A percentile compares a stretch with the other conserved stretches of the same genome.
Evolutionary conservation across 2,888 invertebrate genomes (phyloP).

Genomic region (Cosmia pyralina): DNA sequence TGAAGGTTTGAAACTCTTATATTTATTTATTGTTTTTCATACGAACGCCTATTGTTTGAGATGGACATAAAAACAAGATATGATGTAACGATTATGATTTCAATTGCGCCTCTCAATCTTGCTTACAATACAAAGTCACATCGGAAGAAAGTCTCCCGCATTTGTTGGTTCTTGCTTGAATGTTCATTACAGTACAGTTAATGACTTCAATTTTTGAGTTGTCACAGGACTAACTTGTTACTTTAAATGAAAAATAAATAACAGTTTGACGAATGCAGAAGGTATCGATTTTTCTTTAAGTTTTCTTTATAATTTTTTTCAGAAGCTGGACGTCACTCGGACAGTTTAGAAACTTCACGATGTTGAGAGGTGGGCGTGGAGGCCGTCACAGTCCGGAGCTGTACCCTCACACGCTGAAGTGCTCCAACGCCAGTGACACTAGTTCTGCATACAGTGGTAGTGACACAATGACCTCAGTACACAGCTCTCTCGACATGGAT

Average conservation of each 20-base stretch:
- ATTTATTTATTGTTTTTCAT: conserved; percentile 67
- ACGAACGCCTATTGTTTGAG: conserved; percentile 67
- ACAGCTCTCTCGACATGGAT: conserved; percentile 94
- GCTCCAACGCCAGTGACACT: conserved; percentile 96
- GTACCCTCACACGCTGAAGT: conserved; percentile 95
- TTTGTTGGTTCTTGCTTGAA: conserved; percentile 51
- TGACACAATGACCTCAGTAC: conserved; percentile 98
- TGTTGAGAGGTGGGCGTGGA: conserved; percentile 91
- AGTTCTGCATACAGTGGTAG: conserved; percentile 99
- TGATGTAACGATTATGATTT: conserved; percentile 62
- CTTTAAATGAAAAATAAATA: conserved; percentile 1
- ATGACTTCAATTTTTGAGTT: neutral
- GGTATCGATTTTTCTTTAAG: conserved; percentile 56
- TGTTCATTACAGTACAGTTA: neutral
- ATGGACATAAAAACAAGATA: conserved; percentile 61
- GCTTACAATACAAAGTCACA: conserved; percentile 54
- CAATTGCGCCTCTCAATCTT: conserved; percentile 52
- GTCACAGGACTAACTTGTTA: neutral
- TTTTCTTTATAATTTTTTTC: conserved; percentile 67
- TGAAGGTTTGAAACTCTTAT: conserved; percentile 79
- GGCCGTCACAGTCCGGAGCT: conserved; percentile 93
- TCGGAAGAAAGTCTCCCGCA: conserved; percentile 74
- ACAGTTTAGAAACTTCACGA: conserved; percentile 85
- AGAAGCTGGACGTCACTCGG: conserved; percentile 82
- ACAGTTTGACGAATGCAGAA: conserved; percentile 18